These are phyloP conservation scores for Champsocephalus esox DNA, from an alignment of 2,797 vertebrate genomes.

Conservation along the genomic window DNA sequence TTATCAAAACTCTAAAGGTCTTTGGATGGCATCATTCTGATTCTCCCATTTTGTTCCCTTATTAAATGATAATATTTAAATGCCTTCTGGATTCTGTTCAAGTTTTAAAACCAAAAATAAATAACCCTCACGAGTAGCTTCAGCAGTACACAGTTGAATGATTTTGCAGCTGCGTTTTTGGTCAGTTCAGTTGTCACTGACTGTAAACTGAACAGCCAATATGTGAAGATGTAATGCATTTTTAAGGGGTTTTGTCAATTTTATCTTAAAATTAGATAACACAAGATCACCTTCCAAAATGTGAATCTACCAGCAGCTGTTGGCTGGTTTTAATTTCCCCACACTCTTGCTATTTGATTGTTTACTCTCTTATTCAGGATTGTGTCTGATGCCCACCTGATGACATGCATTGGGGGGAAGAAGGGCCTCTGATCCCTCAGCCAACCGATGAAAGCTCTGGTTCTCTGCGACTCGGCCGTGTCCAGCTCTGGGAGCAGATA, in stretches of 20 bases:
- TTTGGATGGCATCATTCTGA: neutral
- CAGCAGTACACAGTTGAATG: neutral
- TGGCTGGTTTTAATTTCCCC: neutral
- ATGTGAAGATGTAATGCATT: neutral
- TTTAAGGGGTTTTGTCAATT: neutral
- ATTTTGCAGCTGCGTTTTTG: too few species aligned
- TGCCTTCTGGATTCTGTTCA: neutral
- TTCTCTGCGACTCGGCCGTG: conserved; percentile 92
- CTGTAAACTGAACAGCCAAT: too few species aligned
- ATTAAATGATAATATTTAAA: neutral
- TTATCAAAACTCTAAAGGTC: neutral
- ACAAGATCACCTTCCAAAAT: neutral
- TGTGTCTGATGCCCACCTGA: conserved; percentile 86
- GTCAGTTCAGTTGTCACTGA: too few species aligned
- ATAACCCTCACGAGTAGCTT: neutral
- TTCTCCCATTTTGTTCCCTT: neutral
- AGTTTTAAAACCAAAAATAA: neutral
- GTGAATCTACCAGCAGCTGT: neutral
- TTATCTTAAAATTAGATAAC: neutral
- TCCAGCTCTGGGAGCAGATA: conserved; percentile 93
- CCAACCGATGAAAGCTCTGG: conserved; percentile 91
- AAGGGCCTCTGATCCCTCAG: conserved; percentile 95
- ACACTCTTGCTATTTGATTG: neutral
- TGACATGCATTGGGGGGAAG: conserved; percentile 90
- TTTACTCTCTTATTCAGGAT: neutral